These are phyloP conservation scores for Leucoptera coffeella DNA, from an alignment of 2,888 invertebrate species.

Conservation along the genomic window DNA sequence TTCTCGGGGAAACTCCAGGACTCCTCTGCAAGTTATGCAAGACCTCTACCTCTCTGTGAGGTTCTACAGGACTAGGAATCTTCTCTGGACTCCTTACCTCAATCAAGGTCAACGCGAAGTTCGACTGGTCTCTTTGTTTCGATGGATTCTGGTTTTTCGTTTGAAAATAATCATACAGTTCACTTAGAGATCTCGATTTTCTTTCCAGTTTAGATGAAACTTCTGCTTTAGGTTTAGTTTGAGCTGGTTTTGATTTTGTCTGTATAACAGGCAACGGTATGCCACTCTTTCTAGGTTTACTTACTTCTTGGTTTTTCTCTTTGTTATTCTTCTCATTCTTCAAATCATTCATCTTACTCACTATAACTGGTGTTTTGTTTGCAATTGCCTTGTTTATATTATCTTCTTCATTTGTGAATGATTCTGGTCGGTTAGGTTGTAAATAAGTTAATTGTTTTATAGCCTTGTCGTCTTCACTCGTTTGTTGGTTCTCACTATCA, in stretches of 20 bases:
- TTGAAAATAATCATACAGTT: slow-evolving; percentile 41
- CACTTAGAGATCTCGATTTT: slow-evolving; percentile 40
- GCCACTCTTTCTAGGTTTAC: slow-evolving; percentile 21
- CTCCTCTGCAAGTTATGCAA: slow-evolving; percentile 64
- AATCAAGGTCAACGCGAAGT: slow-evolving; percentile 25
- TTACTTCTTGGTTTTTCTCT: not conserved
- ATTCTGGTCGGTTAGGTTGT: no score
- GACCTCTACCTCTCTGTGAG: slow-evolving; percentile 61
- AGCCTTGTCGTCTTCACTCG: slow-evolving; percentile 46
- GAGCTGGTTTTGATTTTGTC: slow-evolving; percentile 13
- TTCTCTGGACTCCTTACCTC: slow-evolving; percentile 31
- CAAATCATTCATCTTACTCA: slow-evolving; percentile 25
- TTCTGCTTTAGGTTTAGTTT: slow-evolving; percentile 3
- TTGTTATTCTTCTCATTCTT: slow-evolving; percentile 18
- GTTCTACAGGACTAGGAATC: slow-evolving; percentile 41
- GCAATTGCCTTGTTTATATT: slow-evolving; percentile 15
- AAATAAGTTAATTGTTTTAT: no score
- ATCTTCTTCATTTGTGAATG: slow-evolving; percentile 8
- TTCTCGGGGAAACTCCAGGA: slow-evolving; percentile 49
- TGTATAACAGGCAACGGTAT: slow-evolving; percentile 36
- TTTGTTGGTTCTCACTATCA: slow-evolving; percentile 67
- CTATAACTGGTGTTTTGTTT: slow-evolving; percentile 15
- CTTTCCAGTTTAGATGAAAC: slow-evolving; percentile 11
- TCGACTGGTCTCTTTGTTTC: slow-evolving; percentile 18
- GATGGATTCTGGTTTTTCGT: slow-evolving; percentile 21